Base-by-base conservation (phyloP, 2,888 invertebrate species). In the Pyrocoelia pectoralis region DNA sequence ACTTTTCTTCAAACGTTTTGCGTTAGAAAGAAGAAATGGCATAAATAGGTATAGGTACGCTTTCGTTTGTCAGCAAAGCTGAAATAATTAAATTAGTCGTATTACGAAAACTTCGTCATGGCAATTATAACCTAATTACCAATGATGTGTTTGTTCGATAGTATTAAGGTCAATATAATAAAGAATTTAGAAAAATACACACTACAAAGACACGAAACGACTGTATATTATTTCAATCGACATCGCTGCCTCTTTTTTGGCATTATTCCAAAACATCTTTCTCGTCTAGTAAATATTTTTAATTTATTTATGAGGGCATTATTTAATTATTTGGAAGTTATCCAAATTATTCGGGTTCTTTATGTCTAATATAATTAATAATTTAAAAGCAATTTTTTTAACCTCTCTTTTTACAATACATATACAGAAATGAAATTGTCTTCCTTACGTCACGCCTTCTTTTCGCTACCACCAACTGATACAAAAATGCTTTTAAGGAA, bases 321-420 rank as follows among this genome's bases (percentile, higher is more conserved):
- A 56, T 56, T 76, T 77, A 78, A 78, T 79, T 77, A 74, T 73
- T 72, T 79, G 77, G 77, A 73, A 49, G 4, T 6, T 18, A 40
- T 67, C 77, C 78, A 78, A 78, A 77, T 77, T 76, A 74, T 74
- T 72, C 70, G 67, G 71, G 74, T 76, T 76, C 74, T 49, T 56
- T 40, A 13, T 14, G 50, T 9, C 46, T 19, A 49, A 18, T 8
- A 40, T 52, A 46, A 46, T 46, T 46, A 46, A 46, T 46, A 46
- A 46, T 46, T 46, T 46, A 46, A 17, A 41, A 18, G 9, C 18
- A 17, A 46, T 46, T 46, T 15, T 46, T 46, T 46, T 46, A 17
- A 5, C 8, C 17, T 46, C 17, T 2, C 18, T 3, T 8, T 14
- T 13, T 41, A 41, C 41, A 41, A 41, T 41, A 14, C 24, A 24